Percentiles rank a stretch among this genome's conserved stretches.
Conservation (phyloP, 30 jellyfish, hydroid and myxozoan genomes). For the Phacellophora camtschatica region DNA sequence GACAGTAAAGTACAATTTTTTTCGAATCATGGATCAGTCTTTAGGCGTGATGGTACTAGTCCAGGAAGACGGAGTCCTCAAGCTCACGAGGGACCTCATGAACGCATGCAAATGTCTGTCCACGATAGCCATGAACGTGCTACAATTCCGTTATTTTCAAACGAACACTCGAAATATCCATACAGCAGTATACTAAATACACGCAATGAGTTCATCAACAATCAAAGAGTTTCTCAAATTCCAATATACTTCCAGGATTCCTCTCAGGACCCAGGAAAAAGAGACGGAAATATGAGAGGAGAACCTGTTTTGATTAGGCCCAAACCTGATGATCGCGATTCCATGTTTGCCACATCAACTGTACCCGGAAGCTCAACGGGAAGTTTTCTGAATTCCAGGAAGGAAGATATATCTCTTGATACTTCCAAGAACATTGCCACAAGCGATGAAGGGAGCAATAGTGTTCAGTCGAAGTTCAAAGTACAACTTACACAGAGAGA, state of each 20-base stretch:
- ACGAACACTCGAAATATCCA: slow-evolving; percentile 8
- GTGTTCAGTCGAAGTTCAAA: slow-evolving; percentile 36
- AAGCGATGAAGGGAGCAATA: background rate
- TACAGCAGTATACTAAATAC: slow-evolving; percentile 18
- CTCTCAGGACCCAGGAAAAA: slow-evolving; percentile 7
- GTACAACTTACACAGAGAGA: slow-evolving; percentile 31
- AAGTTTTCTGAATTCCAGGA: slow-evolving; percentile 30
- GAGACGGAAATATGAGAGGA: background rate
- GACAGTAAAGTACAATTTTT: background rate
- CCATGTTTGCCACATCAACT: background rate
- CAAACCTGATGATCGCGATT: slow-evolving; percentile 26
- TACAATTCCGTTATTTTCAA: background rate
- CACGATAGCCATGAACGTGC: no score
- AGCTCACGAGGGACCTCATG: background rate
- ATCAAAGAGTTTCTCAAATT: slow-evolving; percentile 30
- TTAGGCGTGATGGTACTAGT: slow-evolving; percentile 11
- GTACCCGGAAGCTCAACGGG: background rate
- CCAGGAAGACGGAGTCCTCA: slow-evolving; percentile 32
- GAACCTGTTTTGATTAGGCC: background rate
- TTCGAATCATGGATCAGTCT: slow-evolving; percentile 26
- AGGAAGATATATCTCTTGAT: slow-evolving; percentile 18
- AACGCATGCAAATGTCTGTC: no score
- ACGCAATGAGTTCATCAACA: slow-evolving; percentile 23
- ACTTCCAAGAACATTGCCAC: background rate
- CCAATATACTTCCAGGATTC: slow-evolving; percentile 23